Evolutionary conservation across 2,888 invertebrate genomes (phyloP).

Genomic region (Digitonthophagus gazella): DNA sequence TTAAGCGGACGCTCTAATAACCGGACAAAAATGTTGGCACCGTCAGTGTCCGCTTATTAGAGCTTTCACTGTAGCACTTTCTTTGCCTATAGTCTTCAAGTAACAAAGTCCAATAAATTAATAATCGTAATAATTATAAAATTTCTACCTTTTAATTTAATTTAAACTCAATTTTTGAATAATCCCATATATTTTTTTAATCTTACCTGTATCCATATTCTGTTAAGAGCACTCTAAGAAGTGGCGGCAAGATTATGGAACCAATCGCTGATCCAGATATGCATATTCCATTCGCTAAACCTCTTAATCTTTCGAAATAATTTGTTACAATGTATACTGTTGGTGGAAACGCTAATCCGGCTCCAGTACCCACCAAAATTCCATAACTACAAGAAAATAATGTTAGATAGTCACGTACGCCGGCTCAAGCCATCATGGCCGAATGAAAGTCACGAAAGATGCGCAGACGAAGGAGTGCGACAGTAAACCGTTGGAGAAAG

Average conservation of each 20-base stretch:
- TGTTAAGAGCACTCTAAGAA: slow-evolving; percentile 68
- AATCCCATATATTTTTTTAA: too few relatives aligned
- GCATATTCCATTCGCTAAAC: slow-evolving; percentile 83
- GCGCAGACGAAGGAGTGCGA: too few relatives aligned
- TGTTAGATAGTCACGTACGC: not conserved
- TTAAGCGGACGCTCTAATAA: too few relatives aligned
- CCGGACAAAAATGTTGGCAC: too few relatives aligned
- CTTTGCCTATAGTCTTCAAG: too few relatives aligned
- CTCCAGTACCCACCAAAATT: slow-evolving; percentile 77
- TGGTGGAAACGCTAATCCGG: slow-evolving; percentile 83
- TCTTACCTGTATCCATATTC: slow-evolving; percentile 72
- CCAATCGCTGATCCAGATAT: slow-evolving; percentile 87
- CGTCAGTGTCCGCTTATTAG: too few relatives aligned
- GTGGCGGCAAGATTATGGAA: slow-evolving; percentile 79
- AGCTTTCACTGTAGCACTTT: too few relatives aligned
- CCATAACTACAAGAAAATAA: slow-evolving; percentile 63
- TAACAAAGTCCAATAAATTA: too few relatives aligned
- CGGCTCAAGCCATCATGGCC: slow-evolving; percentile 3
- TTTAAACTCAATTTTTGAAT: too few relatives aligned
- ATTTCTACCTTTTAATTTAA: slow-evolving; percentile 30
- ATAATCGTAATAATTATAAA: slow-evolving; percentile 26
- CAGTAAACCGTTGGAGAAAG: too few relatives aligned
- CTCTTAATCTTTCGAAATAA: slow-evolving; percentile 75
- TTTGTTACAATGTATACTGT: slow-evolving; percentile 88
- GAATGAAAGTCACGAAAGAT: not conserved